phyloP scores from a whole-genome alignment of 2,797 vertebrate genomes.

The Mus spretus region DNA sequence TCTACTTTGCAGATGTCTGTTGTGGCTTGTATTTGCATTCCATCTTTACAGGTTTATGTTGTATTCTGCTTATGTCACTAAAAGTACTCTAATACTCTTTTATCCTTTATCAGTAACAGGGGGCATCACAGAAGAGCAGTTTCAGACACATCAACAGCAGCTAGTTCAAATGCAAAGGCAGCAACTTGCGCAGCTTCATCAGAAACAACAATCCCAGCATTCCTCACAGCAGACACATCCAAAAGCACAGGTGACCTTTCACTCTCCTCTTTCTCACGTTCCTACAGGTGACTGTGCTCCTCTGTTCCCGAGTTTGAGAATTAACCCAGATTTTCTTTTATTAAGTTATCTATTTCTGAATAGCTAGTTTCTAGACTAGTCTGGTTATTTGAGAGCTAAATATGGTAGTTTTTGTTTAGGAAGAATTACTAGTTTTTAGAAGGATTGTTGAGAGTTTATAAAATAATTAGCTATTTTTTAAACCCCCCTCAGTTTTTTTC shows the following conservation, averaged over 20 bases:
- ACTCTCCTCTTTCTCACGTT: neutral
- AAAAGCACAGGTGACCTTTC: slow-evolving; percentile 90
- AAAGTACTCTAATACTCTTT: slow-evolving; percentile 56
- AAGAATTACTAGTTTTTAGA: slow-evolving; percentile 3
- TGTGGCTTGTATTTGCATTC: slow-evolving; percentile 50
- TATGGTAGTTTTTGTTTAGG: slow-evolving; percentile 43
- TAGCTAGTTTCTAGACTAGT: slow-evolving; percentile 28
- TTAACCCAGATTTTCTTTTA: slow-evolving; percentile 12
- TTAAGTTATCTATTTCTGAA: slow-evolving; percentile 32
- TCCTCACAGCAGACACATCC: slow-evolving; percentile 89
- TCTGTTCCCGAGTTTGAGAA: slow-evolving; percentile 27
- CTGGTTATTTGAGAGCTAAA: slow-evolving; percentile 47
- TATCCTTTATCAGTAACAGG: slow-evolving; percentile 88
- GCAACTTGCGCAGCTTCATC: slow-evolving; percentile 94
- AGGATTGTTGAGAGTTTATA: slow-evolving; percentile 41
- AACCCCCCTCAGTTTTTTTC: neutral
- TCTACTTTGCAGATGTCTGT: slow-evolving; percentile 38
- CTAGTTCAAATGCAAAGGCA: slow-evolving; percentile 96
- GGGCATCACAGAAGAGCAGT: slow-evolving; percentile 96
- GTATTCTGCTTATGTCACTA: slow-evolving; percentile 53
- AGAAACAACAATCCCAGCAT: slow-evolving; percentile 92
- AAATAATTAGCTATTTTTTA: slow-evolving; percentile 39
- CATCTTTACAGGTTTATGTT: slow-evolving; percentile 34
- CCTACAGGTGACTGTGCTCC: neutral
- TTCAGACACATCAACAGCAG: slow-evolving; percentile 96